These are phyloP conservation scores for Sceliomorpha sp. DNA, from an alignment of 2,888 invertebrate genomes.

Conservation along the genomic window DNA sequence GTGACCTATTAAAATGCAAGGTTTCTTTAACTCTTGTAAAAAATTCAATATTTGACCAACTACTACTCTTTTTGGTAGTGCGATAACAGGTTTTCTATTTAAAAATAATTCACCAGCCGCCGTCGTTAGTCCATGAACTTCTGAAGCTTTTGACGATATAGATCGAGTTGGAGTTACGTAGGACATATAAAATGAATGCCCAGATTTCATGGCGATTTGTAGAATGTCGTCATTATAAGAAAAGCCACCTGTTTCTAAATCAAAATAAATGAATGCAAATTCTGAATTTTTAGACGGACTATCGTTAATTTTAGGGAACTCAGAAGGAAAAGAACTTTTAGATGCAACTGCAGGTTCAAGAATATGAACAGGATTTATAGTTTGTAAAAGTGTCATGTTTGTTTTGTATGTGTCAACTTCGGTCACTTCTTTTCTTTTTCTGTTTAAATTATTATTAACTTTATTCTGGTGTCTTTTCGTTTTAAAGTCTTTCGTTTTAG, in stretches of 20 bases:
- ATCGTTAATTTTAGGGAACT: background rate
- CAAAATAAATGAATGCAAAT: too few relatives aligned
- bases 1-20: constrained; percentile 6
- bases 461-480: too few relatives aligned
- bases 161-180: constrained; percentile 24
- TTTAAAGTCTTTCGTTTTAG: too few relatives aligned
- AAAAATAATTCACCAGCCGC: constrained; percentile 15
- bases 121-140: constrained; percentile 22
- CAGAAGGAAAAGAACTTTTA: background rate
- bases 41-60: constrained; percentile 1
- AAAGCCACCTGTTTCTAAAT: too few relatives aligned
- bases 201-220: too few relatives aligned
- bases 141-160: constrained; percentile 6
- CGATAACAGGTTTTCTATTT: constrained; percentile 8
- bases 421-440: too few relatives aligned
- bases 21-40: background rate
- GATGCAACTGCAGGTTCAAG: background rate
- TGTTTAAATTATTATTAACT: too few relatives aligned
- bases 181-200: background rate
- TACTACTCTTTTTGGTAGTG: constrained; percentile 3
- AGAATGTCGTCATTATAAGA: too few relatives aligned
- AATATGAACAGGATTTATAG: background rate
- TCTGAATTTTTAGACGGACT: too few relatives aligned
- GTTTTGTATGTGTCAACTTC: too few relatives aligned
- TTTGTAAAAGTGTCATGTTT: too few relatives aligned